Percentiles rank a stretch among this genome's conserved stretches.
Conservation (phyloP, 1,140 invertebrate species). For the Mylabris phalerata region DNA sequence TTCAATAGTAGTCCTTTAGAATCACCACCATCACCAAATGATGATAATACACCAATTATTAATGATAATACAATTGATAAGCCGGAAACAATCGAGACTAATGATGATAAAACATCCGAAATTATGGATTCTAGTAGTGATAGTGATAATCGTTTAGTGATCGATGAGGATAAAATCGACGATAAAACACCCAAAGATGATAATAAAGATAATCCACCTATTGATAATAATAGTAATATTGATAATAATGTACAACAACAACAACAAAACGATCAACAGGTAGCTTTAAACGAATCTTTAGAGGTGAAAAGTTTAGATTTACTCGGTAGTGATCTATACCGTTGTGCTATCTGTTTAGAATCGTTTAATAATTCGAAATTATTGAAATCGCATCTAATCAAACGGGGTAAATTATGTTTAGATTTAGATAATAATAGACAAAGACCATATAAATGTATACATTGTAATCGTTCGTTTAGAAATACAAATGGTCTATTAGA, state of each 20-base stretch:
- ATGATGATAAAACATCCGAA: not conserved
- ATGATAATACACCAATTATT: not conserved
- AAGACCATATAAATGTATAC: conserved; percentile 42
- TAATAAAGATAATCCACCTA: no score
- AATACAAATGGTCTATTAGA: conserved; percentile 28
- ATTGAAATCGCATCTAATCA: conserved; percentile 46
- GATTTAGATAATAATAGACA: conserved; percentile 1
- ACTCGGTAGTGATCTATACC: conserved; percentile 23
- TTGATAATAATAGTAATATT: no score
- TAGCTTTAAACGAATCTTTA: not conserved
- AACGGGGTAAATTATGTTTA: conserved; percentile 29
- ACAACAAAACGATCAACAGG: not conserved
- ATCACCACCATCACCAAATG: not conserved
- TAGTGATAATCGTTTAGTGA: not conserved
- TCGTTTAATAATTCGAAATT: conserved; percentile 26
- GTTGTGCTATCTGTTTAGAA: conserved; percentile 44
- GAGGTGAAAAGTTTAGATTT: conserved; percentile 16
- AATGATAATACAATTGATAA: no score
- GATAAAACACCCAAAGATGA: no score
- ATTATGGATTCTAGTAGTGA: not conserved
- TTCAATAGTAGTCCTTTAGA: no score
- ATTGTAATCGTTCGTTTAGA: conserved; percentile 49
- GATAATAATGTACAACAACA: not conserved
- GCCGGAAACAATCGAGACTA: not conserved
- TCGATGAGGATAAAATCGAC: no score